Conservation (phyloP, 2,113 vertebrate genomes). For the Leucosticte australis region DNA sequence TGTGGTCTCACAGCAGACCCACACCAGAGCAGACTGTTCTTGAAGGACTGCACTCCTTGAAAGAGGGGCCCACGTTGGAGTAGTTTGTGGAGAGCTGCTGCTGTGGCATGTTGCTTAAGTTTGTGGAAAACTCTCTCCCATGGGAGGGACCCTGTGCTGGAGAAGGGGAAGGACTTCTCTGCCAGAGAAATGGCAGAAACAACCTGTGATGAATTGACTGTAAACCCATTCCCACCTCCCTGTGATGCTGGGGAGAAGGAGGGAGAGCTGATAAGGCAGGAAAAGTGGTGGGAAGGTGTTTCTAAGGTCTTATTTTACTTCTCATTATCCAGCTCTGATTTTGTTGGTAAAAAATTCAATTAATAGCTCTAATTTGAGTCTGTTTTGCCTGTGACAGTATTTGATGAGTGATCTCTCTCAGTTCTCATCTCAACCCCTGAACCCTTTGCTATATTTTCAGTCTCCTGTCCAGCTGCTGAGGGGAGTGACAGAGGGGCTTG, state of each 20-base stretch:
- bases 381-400: neutral
- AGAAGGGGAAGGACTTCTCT: neutral
- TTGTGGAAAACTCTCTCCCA: neutral
- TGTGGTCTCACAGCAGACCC: no score
- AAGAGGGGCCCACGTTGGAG: rapidly evolving
- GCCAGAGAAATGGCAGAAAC: neutral
- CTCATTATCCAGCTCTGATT: neutral
- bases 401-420: neutral
- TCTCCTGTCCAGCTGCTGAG: neutral
- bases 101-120: neutral
- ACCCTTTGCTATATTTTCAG: neutral
- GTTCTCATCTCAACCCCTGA: neutral
- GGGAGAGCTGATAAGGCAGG: neutral
- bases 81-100: neutral
- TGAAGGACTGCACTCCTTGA: neutral
- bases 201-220: neutral
- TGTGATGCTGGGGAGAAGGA: neutral
- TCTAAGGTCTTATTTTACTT: neutral
- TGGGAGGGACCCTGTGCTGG: rapidly evolving
- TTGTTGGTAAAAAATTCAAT: neutral
- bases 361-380: neutral
- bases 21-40: neutral
- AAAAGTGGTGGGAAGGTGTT: neutral
- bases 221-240: neutral
- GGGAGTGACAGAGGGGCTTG: neutral